phyloP scores from a whole-genome alignment of 2,888 invertebrate genomes.

The Ypsolopha scabrella region DNA sequence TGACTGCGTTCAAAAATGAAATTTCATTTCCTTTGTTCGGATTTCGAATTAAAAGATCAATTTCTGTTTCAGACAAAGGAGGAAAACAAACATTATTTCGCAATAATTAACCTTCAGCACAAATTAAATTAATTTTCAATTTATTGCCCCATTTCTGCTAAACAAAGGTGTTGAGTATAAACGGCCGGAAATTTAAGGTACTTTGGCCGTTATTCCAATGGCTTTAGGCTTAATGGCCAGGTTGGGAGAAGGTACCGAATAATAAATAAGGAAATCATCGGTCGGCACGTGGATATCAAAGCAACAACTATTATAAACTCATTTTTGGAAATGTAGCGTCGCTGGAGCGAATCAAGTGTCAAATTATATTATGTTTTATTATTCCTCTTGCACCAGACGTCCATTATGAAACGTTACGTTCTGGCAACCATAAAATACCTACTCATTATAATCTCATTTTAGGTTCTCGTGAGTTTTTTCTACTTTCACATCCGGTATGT shows the following conservation, averaged over 20 bases:
- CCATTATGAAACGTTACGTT: slow-evolving; percentile 11
- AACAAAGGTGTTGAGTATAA: no score
- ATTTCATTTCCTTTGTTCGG: background rate
- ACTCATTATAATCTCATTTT: slow-evolving; percentile 5
- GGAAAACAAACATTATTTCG: background rate
- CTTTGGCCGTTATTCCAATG: no score
- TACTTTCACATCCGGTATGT: no score
- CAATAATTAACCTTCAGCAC: background rate
- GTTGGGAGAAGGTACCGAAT: background rate
- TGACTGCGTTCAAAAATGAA: no score
- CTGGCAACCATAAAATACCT: slow-evolving; percentile 10
- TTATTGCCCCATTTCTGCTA: no score
- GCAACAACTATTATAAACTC: slow-evolving; percentile 6
- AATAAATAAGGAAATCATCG: slow-evolving; percentile 9
- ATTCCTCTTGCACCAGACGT: slow-evolving; percentile 17
- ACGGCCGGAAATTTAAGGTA: no score
- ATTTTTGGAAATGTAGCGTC: slow-evolving; percentile 4
- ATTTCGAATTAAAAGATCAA: background rate
- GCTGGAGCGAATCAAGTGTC: slow-evolving; percentile 18
- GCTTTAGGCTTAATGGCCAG: no score
- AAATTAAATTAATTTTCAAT: no score
- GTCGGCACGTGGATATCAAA: slow-evolving; percentile 14
- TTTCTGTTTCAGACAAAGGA: background rate
- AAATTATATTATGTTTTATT: slow-evolving; percentile 25
- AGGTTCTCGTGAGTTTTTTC: background rate